These are phyloP conservation scores for Nephila pilipes DNA, from an alignment of 1,140 invertebrate genomes.

Conservation along the genomic window DNA sequence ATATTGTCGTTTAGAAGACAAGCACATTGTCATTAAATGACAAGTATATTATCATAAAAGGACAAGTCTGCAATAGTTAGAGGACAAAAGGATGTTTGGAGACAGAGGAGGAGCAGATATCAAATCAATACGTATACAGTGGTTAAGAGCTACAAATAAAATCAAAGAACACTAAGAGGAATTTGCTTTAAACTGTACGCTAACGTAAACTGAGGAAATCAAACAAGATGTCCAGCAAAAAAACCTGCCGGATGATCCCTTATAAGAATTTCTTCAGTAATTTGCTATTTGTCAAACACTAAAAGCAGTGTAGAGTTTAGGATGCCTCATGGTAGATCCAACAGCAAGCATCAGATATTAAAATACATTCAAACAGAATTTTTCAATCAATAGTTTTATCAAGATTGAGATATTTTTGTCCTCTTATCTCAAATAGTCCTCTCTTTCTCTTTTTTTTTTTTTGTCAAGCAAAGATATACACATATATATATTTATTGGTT, in stretches of 20 bases:
- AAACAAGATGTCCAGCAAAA: neutral
- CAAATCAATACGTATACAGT: slow-evolving; percentile 53
- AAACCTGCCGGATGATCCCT: neutral
- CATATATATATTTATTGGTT: slow-evolving; percentile 22
- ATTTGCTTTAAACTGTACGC: neutral
- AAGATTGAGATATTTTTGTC: neutral
- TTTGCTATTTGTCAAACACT: neutral
- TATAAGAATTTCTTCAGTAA: neutral
- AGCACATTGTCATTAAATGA: neutral
- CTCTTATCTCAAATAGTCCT: neutral
- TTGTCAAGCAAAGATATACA: neutral
- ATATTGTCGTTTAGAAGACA: neutral
- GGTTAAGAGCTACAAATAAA: slow-evolving; percentile 39
- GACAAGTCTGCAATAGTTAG: neutral
- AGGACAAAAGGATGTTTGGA: neutral
- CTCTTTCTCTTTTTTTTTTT: neutral
- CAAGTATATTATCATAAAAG: neutral
- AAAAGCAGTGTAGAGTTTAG: neutral
- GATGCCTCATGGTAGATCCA: neutral
- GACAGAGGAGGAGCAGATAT: neutral
- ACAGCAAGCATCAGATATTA: neutral
- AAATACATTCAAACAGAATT: neutral
- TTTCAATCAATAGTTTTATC: too few species aligned
- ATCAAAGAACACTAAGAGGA: neutral
- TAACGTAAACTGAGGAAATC: neutral